Conservation (phyloP, 2,113 vertebrate genomes). For the Numida meleagris region DNA sequence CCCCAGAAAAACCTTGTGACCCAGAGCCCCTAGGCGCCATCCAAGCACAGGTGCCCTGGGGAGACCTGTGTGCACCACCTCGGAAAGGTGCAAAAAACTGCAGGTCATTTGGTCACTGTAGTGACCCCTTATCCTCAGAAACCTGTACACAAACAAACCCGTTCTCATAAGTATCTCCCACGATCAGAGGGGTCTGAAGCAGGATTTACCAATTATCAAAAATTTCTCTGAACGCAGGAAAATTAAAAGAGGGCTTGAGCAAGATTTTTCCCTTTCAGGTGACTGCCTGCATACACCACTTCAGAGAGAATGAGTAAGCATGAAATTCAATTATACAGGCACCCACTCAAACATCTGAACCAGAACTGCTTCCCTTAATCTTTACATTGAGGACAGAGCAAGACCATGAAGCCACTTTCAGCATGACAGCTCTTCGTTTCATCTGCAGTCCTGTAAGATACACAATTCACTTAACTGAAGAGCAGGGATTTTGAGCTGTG, state of each 20-base stretch:
- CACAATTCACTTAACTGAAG: constrained; percentile 53
- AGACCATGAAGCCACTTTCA: constrained; percentile 58
- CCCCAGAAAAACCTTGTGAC: neutral
- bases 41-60: neutral
- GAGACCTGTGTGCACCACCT: neutral
- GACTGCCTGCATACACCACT: constrained; percentile 93
- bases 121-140: neutral
- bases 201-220: neutral
- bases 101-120: neutral
- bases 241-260: constrained; percentile 78
- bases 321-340: constrained; percentile 93
- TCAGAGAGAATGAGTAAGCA: constrained; percentile 91
- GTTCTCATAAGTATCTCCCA: neutral
- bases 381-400: constrained; percentile 75
- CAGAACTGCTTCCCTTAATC: constrained; percentile 89
- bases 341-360: constrained; percentile 81
- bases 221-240: constrained; percentile 36
- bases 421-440: constrained; percentile 66
- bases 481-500: constrained; percentile 39
- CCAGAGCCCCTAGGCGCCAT: neutral
- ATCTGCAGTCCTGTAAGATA: constrained; percentile 63
- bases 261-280: constrained; percentile 86
- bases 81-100: neutral
- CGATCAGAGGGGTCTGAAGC: neutral
- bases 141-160: neutral